phyloP scores from a whole-genome alignment of 1,140 invertebrate genomes.

The Lepidotrigona ventralis region DNA sequence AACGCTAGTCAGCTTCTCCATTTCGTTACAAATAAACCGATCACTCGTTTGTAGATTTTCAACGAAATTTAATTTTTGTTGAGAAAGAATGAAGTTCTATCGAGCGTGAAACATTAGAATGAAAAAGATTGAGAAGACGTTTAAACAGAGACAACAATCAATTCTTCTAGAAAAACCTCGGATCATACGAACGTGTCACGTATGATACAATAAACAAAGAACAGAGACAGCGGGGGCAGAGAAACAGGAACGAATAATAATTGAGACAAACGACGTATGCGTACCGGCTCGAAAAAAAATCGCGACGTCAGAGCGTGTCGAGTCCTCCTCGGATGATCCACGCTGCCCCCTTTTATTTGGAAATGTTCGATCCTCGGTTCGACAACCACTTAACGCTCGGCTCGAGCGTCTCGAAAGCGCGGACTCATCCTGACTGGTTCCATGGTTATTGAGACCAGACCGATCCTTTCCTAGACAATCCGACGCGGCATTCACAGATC shows the following conservation, averaged over 20 bases:
- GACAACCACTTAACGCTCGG: conserved; percentile 49
- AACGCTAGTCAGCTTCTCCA: neutral
- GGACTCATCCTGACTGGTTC: conserved; percentile 64
- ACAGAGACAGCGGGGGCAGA: neutral
- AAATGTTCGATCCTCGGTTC: conserved; percentile 56
- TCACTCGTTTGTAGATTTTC: too few species aligned
- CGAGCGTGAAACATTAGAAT: too few species aligned
- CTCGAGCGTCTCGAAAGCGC: conserved; percentile 51
- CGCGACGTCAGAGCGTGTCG: conserved; percentile 2
- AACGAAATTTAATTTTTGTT: too few species aligned
- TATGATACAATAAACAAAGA: neutral
- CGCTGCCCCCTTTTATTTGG: conserved; percentile 42
- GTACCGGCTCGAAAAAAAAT: neutral
- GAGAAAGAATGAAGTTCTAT: too few species aligned
- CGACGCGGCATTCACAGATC: conserved; percentile 65
- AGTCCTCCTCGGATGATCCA: conserved; percentile 7
- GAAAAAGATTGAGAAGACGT: too few species aligned
- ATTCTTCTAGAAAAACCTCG: too few species aligned
- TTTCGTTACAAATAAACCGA: too few species aligned
- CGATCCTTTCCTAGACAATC: conserved; percentile 62
- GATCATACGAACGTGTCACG: neutral
- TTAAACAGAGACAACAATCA: too few species aligned
- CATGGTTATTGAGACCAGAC: conserved; percentile 56
- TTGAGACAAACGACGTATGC: conserved; percentile 1
- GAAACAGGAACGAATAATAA: neutral